Conservation (phyloP, 2,113 vertebrate species). For the Columba livia region DNA sequence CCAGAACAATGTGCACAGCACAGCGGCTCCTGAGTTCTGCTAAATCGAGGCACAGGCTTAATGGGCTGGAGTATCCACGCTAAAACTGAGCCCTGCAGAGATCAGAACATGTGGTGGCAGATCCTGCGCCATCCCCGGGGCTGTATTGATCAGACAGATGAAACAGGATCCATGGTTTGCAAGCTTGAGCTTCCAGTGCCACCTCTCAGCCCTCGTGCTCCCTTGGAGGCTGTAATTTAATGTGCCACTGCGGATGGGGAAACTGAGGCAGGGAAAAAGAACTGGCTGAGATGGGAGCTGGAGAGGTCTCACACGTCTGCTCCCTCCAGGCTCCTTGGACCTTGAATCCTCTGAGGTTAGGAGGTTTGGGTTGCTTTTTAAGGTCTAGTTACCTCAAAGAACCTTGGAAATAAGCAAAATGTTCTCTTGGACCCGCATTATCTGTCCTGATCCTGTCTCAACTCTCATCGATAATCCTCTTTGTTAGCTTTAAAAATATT, state of each 20-base stretch:
- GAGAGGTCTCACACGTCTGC: neutral
- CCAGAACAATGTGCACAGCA: neutral
- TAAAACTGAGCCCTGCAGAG: neutral
- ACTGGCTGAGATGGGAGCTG: neutral
- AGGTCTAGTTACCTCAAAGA: neutral
- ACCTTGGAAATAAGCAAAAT: neutral
- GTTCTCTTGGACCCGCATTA: neutral
- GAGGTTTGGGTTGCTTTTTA: neutral
- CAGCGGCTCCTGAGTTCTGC: neutral
- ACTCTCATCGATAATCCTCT: neutral
- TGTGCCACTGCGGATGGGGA: neutral
- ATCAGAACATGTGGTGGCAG: rapidly evolving
- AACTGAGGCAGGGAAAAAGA: neutral
- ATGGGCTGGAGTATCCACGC: neutral
- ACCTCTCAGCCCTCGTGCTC: neutral
- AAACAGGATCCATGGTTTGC: rapidly evolving
- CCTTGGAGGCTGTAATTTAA: neutral
- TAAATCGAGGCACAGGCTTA: neutral
- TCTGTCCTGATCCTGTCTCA: neutral
- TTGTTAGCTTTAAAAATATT: neutral
- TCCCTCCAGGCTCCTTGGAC: neutral
- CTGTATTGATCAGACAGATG: rapidly evolving
- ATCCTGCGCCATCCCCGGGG: neutral
- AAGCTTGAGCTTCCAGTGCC: neutral
- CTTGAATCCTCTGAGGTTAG: rapidly evolving